A percentile compares a stretch with the other conserved stretches of the same genome.
phyloP scores from a whole-genome alignment of 2,888 invertebrate genomes.

The Antitype chi region DNA sequence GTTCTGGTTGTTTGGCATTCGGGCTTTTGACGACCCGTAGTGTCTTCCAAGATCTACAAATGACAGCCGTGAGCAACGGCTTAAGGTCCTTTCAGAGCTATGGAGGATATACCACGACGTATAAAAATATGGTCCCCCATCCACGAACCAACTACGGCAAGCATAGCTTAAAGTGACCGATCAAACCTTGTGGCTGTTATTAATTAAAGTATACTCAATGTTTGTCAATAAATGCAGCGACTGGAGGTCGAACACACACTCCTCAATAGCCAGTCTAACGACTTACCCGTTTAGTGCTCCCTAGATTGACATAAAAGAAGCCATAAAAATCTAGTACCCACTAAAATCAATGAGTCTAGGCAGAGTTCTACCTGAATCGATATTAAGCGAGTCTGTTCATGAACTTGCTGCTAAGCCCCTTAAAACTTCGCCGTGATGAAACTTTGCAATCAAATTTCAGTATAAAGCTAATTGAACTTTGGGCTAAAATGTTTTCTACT shows the following conservation, averaged over 20 bases:
- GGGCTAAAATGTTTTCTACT: conserved; percentile 76
- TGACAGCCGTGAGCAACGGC: too few relatives aligned
- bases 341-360: conserved; percentile 58
- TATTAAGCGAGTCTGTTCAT: conserved; percentile 59
- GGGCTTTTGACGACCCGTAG: too few relatives aligned
- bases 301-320: conserved; percentile 33
- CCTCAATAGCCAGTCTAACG: not conserved
- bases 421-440: conserved; percentile 77
- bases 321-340: conserved; percentile 39
- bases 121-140: too few relatives aligned
- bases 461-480: conserved; percentile 86
- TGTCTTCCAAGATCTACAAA: too few relatives aligned
- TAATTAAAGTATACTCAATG: not conserved
- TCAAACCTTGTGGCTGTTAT: too few relatives aligned
- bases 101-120: too few relatives aligned
- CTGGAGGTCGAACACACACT: not conserved
- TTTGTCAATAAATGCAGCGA: conserved; percentile 11
- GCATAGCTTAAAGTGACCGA: too few relatives aligned
- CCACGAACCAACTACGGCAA: too few relatives aligned
- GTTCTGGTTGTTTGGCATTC: too few relatives aligned
- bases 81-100: too few relatives aligned
- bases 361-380: conserved; percentile 51
- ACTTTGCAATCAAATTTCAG: conserved; percentile 86
- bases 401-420: conserved; percentile 76
- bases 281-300: not conserved